Conservation (phyloP, 2,113 vertebrate species). For the Ciconia maguari region DNA sequence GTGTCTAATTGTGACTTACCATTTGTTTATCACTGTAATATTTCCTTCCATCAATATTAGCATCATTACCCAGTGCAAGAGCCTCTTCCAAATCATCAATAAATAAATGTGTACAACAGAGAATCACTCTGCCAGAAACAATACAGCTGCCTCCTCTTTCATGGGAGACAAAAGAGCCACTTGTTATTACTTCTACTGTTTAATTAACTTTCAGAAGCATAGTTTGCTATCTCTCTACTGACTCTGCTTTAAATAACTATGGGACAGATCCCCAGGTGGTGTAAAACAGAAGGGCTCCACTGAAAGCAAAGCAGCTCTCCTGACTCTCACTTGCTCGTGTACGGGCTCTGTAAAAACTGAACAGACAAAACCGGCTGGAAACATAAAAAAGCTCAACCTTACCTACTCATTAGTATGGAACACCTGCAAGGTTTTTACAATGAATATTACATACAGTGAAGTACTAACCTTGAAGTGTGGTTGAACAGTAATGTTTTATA, state of each 20-base stretch:
- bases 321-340: neutral
- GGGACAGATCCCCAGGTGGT: neutral
- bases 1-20: neutral
- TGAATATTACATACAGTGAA: constrained; percentile 36
- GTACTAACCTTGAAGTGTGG: constrained; percentile 37
- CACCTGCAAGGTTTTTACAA: constrained; percentile 24
- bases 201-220: constrained; percentile 57
- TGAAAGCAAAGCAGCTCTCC: neutral
- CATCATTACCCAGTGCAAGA: constrained; percentile 2
- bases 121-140: constrained; percentile 57
- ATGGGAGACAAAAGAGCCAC: constrained; percentile 21
- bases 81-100: constrained; percentile 35
- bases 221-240: constrained; percentile 11
- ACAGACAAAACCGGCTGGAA: constrained; percentile 28
- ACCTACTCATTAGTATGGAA: constrained; percentile 47
- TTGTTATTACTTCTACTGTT: constrained; percentile 24
- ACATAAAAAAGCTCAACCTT: neutral
- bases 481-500: constrained; percentile 41
- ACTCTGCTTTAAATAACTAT: constrained; percentile 11
- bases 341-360: neutral
- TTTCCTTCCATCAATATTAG: constrained; percentile 22
- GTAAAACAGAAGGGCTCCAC: neutral
- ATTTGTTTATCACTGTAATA: neutral
- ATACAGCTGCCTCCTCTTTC: constrained; percentile 44
- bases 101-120: constrained; percentile 28